Evolutionary conservation across 2,113 vertebrate species (phyloP), one percentile per base, ranked within the genome.

Genomic region (Salminus brasiliensis): DNA sequence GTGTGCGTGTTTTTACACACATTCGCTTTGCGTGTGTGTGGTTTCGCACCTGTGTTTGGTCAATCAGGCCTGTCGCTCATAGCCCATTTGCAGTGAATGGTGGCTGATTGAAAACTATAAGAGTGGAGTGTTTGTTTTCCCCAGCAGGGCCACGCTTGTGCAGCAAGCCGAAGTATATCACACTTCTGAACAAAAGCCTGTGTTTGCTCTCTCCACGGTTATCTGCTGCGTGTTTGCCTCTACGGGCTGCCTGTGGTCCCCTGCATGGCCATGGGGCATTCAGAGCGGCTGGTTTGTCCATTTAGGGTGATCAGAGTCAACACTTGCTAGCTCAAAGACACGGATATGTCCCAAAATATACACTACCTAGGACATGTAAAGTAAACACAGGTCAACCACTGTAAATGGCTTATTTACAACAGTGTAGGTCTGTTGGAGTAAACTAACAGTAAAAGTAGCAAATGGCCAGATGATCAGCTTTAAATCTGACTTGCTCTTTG

Each of bases 1-100:
- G 0, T 29, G 47, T 69, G 23, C 41, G 21, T 71, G 30, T 30
- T 63, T 65, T 23, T 30, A 30, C 16, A 36, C 15, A 53, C 68
- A 27, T 25, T 13, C 3, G 25, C n/a, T 41, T 41, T 45, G 32
- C 49, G 69, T 34, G 59, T 53, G 30, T 32, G 23, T 32, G 41
- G 55, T 63, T 74, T 71, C 74, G 74, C 76, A 79, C 78, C 73
- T 71, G 73, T 27, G 52, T 80, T 79, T 72, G 77, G 47, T 75
- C 78, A 76, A 76, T 49, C 77, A 9, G 75, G 41, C 71, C 62
- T 41, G 34, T 53, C 69, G 2, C 32, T 65, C 45, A 65, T 0
- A 45, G 77, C 13, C 68, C 52, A 45, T 79, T 55, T 72, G 69
- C 41, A 30, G 34, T 53, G 59, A 79, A 72, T 72, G 66, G 66